phyloP scores from a whole-genome alignment of 2,797 vertebrate genomes.

The Eulemur coronatus region DNA sequence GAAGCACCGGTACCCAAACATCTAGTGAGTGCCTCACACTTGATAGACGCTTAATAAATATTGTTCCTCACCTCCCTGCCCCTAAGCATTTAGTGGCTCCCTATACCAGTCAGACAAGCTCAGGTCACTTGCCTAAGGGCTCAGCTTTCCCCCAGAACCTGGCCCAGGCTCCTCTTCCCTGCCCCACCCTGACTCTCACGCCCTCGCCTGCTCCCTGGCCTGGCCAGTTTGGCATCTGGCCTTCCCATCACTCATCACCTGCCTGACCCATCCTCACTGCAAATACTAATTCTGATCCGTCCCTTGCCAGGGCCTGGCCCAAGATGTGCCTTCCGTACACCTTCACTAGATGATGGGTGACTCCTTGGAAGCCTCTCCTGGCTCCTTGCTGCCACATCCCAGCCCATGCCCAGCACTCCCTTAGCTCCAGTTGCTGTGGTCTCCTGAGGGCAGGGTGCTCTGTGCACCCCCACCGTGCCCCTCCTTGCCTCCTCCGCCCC shows the following conservation, averaged over 20 bases:
- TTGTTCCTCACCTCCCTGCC: background rate
- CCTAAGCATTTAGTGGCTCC: background rate
- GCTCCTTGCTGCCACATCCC: background rate
- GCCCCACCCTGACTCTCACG: no score
- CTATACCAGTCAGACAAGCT: background rate
- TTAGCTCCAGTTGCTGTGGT: background rate
- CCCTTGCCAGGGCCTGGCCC: background rate
- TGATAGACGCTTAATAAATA: background rate
- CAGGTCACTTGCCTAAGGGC: no score
- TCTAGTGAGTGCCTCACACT: background rate
- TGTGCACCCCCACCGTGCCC: background rate
- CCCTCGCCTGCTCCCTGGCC: background rate
- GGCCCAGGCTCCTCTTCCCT: no score
- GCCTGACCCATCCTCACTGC: background rate
- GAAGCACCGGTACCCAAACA: background rate
- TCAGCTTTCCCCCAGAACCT: background rate
- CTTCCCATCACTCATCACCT: background rate
- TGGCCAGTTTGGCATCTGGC: no score
- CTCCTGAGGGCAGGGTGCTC: background rate
- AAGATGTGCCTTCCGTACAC: background rate
- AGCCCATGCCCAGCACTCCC: rapidly evolving
- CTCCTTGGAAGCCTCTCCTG: background rate
- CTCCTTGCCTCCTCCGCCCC: background rate
- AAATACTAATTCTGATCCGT: background rate
- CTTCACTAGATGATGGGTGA: background rate